Evolutionary conservation across 1,140 invertebrate genomes (phyloP), one percentile per base, ranked within the genome.

Genomic region (Drosophila funebris): DNA sequence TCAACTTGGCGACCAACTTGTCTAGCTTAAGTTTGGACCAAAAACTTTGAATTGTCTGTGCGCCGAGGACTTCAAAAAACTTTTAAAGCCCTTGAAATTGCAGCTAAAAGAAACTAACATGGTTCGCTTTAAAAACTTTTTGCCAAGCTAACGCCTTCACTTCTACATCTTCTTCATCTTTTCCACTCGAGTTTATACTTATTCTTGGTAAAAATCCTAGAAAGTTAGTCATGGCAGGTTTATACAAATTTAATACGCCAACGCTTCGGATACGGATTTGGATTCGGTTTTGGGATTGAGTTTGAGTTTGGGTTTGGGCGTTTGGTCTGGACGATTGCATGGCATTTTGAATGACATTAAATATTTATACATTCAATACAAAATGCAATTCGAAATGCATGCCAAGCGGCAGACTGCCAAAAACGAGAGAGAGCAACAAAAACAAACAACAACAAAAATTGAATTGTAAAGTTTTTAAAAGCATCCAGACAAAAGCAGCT

Each of bases 311-410:
- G 18, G 22, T 43, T 52, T 33, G 22, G 14, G 27, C 29, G 22
- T 31, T 31, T 60, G 41, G 41, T 66, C 60, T 66, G 52, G 57
- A 54, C 72, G 83, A 71, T 80, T 90, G 78, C 87, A 87, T 90
- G 83, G 82, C 82, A 87, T 90, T 90, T 88, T 87, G 78, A 90
- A 90, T 88, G 71, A 78, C 88, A 90, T 90, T 90, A 90, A 90
- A 90, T 90, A 90, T 90, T 90, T 90, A 90, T 90, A 90, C 88
- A 90, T 90, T 90, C 87, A 90, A 90, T 90, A 80, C 88, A 74
- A 88, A 90, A 90, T 90, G 82, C 87, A 90, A 90, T 90, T 90
- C 56, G 58, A 67, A 87, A 87, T 88, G 83, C 83, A 88, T 76
- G 79, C 78, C 83, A 88, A 72, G 62, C 68, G 69, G 67, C 57